Evolutionary conservation across 1,140 invertebrate species (phyloP).

Genomic region (Ips typographus): DNA sequence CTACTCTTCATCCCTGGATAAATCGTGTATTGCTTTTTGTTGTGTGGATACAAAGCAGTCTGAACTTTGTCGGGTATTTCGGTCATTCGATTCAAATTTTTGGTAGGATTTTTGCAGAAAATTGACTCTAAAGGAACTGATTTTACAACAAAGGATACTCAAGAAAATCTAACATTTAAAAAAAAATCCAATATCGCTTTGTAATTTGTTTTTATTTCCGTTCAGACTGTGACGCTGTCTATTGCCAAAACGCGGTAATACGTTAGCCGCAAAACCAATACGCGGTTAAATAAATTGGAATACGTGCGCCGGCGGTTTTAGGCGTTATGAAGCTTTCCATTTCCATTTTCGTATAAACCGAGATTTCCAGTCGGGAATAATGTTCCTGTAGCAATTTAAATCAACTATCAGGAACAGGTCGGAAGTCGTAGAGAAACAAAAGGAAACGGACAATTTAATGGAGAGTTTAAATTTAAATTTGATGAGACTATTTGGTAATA

Average conservation of each 20-base stretch:
- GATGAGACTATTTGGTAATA: too few relatives aligned
- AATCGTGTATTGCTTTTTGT: too few relatives aligned
- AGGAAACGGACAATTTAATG: background rate
- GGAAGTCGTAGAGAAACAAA: background rate
- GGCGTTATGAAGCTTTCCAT: slow-evolving; percentile 2
- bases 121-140: too few relatives aligned
- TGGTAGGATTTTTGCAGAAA: too few relatives aligned
- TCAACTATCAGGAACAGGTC: slow-evolving; percentile 1
- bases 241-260: background rate
- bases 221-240: background rate
- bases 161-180: too few relatives aligned
- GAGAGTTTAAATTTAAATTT: background rate
- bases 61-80: too few relatives aligned
- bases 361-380: background rate
- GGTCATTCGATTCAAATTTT: too few relatives aligned
- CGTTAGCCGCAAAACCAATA: background rate
- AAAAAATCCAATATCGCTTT: too few relatives aligned
- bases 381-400: slow-evolving; percentile 1
- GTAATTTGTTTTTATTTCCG: too few relatives aligned
- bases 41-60: too few relatives aligned
- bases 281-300: background rate
- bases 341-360: slow-evolving; percentile 1
- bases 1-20: too few relatives aligned
- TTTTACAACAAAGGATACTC: too few relatives aligned
- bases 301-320: background rate